Percentiles rank a stretch among this genome's conserved stretches.
These are phyloP conservation scores for Lathronympha strigana DNA, from an alignment of 2,888 invertebrate genomes.

Conservation along the genomic window DNA sequence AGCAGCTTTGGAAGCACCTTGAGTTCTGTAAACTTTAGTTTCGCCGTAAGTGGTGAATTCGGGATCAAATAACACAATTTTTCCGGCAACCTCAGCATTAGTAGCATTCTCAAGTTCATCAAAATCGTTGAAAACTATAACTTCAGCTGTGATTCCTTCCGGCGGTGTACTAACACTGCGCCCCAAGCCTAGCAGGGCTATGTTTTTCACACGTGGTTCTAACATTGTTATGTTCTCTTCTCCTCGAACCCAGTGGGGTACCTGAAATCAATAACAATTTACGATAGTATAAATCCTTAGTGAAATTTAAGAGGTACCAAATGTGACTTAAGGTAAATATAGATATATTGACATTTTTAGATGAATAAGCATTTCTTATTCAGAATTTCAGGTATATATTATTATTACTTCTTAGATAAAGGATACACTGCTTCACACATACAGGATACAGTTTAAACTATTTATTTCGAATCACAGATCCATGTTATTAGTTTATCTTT, in stretches of 20 bases:
- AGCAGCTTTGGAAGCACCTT: slow-evolving; percentile 88
- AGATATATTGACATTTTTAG: too few species aligned
- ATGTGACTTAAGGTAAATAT: too few species aligned
- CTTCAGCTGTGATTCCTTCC: slow-evolving; percentile 89
- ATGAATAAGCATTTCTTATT: too few species aligned
- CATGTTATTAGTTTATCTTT: too few species aligned
- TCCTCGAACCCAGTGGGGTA: slow-evolving; percentile 84
- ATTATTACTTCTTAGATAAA: too few species aligned
- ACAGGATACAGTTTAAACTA: too few species aligned
- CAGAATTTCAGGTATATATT: too few species aligned
- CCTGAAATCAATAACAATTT: slow-evolving; percentile 55
- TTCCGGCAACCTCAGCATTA: slow-evolving; percentile 82
- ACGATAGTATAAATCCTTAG: background rate
- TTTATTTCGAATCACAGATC: too few species aligned
- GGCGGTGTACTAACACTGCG: slow-evolving; percentile 87
- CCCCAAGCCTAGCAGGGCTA: slow-evolving; percentile 89
- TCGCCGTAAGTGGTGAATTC: slow-evolving; percentile 86
- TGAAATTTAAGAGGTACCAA: too few species aligned
- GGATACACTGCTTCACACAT: too few species aligned
- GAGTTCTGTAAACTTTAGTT: slow-evolving; percentile 86
- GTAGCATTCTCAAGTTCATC: slow-evolving; percentile 83
- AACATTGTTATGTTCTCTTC: slow-evolving; percentile 87
- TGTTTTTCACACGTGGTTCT: slow-evolving; percentile 84
- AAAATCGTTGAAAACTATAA: slow-evolving; percentile 88
- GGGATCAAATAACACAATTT: slow-evolving; percentile 91